Evolutionary conservation across 1,140 invertebrate species (phyloP), one percentile per base, ranked within the genome.

Genomic region (Zophobas morio): DNA sequence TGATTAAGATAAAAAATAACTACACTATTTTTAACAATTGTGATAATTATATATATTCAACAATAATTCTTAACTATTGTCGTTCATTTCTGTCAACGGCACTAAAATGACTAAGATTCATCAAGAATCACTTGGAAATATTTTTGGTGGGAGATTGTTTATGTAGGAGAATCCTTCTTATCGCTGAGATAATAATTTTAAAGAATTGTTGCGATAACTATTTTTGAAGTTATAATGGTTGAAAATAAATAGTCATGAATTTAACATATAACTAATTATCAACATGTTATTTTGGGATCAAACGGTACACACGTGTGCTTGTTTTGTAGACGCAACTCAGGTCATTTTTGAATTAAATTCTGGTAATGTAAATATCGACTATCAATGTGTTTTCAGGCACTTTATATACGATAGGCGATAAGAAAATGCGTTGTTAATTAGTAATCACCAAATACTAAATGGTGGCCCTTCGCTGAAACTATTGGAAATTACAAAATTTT

Each of bases 141-240:
- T 49, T 73, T 72, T 42, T 78, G 77, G 77, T 72, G 75, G 74
- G 60, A 72, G 73, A 56, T 56, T 76, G 75, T 79, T 81, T 81
- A 77, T 77, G 75, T 70, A 73, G 75, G 75, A 78, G 79, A 81
- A 79, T 81, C 75, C 75, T 70, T 39, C 60, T 81, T 81, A 81
- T 81, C 79, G 60, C 6, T 36, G 42, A 76, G 75, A 79, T 76
- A 79, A 77, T 39, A 20, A 46, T 53, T 73, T 57, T 74, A 70
- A 78, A 63, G 72, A 75, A 54, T 72, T 71, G 51, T 70, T 60
- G 36, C 53, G 54, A 77, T 71, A 77, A 33, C 37, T 47, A 49
- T 74, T 73, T 46, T 74, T 51, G 60, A 51, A 63, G 39, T 36
- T 56, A 39, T 75, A 46, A 49, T 60, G 8, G 36, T 60, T 57